Evolutionary conservation across 2,113 vertebrate species (phyloP), one percentile per base, ranked within the genome.

Genomic region (Salminus brasiliensis): DNA sequence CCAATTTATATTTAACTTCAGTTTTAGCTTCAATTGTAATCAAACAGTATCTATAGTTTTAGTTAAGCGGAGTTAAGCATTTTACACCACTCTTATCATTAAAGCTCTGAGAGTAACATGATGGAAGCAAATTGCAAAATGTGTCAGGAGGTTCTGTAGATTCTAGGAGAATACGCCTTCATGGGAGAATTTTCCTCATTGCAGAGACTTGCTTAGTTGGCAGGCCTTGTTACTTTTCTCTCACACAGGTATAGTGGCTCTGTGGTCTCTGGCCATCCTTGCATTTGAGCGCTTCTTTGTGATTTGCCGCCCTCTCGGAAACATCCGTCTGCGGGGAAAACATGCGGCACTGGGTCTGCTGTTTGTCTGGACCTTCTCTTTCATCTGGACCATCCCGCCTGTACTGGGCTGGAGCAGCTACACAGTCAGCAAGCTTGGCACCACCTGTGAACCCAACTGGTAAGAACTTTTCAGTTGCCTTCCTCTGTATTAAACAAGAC

Each of bases 361-460:
- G 74, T 96, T 96, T 0, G 94, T 95, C 23, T 96, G 96, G 95
- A 89, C 86, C 29, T 97, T 95, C 85, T 95, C 96, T 83, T 95
- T 97, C 82, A 81, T 96, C 81, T 97, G 96, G 91, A 96, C 96
- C 63, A 89, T 96, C 59, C 96, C 94, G 55, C 96, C 96, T 0
- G 89, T 92, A 12, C 79, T 95, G 85, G 96, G 95, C 15, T 97
- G 96, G 96, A 96, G 95, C 93, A 96, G 95, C 88, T 97, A 97
- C 84, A 96, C 94, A 0, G 85, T 94, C 76, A 97, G 95, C 91
- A 95, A 93, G 89, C 97, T 97, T 34, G 96, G 96, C 63, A 97
- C 96, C 74, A 97, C 95, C 16, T 97, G 96, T 86, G 96, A 97
- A 84, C 96, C 95, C 0, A 96, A 97, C 89, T 97, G 95, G 96